A percentile compares a stretch with the other conserved stretches of the same genome.
Conservation (phyloP, 2,113 vertebrate genomes). For the Oxyruncus cristatus region DNA sequence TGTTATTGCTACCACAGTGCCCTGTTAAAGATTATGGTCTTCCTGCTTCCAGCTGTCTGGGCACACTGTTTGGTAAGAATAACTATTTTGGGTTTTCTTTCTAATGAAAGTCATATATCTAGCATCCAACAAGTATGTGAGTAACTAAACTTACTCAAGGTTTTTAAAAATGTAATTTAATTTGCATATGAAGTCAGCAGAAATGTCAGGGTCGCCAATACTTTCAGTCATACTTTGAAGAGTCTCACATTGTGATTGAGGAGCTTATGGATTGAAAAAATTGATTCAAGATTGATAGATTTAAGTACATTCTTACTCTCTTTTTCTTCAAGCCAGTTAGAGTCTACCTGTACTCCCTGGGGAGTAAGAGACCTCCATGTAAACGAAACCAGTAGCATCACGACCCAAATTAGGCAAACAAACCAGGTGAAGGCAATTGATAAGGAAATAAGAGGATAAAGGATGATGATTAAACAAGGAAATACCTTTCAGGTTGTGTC, state of each 20-base stretch:
- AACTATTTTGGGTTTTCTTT: rapidly evolving
- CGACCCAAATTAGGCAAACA: neutral
- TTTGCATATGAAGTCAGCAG: neutral
- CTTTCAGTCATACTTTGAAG: neutral
- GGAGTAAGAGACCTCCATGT: neutral
- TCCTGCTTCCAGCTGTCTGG: neutral
- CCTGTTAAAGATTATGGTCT: neutral
- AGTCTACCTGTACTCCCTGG: neutral
- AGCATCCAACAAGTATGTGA: neutral
- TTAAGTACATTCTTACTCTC: neutral
- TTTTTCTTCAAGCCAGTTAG: neutral
- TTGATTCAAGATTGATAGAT: neutral
- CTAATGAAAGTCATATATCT: neutral
- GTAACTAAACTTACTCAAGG: neutral
- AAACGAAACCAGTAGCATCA: neutral
- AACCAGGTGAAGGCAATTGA: neutral
- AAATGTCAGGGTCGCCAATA: neutral
- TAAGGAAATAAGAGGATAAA: neutral
- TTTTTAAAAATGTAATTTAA: neutral
- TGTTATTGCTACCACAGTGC: neutral
- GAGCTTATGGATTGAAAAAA: neutral
- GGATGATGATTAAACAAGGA: neutral
- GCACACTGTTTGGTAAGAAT: neutral
- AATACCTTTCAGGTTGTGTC: neutral
- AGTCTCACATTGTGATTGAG: neutral